Conservation (phyloP, 2,888 invertebrate species). For the Ganaspis brasiliensis region DNA sequence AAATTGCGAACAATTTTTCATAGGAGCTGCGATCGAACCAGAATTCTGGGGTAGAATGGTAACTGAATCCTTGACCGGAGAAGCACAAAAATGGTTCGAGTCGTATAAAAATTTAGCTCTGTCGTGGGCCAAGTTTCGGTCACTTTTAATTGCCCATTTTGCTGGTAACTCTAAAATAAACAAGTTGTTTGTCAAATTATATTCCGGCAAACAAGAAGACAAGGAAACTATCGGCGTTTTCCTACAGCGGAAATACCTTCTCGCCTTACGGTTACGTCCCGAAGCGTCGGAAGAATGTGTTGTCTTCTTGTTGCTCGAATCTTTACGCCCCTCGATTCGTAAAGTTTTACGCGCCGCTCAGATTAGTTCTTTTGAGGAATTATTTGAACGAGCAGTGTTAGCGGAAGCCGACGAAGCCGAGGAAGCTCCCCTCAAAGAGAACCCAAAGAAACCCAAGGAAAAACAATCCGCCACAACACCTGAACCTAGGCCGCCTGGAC, state of each 20-base stretch:
- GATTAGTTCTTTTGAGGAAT: background rate
- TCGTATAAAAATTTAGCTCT: background rate
- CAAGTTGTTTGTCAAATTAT: background rate
- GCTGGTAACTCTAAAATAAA: background rate
- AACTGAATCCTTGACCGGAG: too few species aligned
- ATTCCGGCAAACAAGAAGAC: background rate
- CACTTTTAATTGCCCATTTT: background rate
- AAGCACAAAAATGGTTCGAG: conserved; percentile 56
- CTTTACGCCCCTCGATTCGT: background rate
- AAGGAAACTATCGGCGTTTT: background rate
- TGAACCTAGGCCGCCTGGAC: background rate
- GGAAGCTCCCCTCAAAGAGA: too few species aligned
- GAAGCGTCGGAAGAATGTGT: background rate
- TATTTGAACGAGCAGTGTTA: background rate
- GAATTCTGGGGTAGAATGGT: too few species aligned
- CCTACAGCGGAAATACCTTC: background rate
- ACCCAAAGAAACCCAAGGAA: background rate
- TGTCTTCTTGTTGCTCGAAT: background rate
- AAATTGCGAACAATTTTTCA: too few species aligned
- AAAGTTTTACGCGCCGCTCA: background rate
- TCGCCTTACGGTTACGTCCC: background rate
- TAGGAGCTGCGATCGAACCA: too few species aligned
- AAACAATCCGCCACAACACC: background rate
- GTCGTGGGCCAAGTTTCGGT: background rate
- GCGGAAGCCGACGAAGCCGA: background rate